Conservation (phyloP, 2,797 vertebrate genomes). For the Nothura maculosa region DNA sequence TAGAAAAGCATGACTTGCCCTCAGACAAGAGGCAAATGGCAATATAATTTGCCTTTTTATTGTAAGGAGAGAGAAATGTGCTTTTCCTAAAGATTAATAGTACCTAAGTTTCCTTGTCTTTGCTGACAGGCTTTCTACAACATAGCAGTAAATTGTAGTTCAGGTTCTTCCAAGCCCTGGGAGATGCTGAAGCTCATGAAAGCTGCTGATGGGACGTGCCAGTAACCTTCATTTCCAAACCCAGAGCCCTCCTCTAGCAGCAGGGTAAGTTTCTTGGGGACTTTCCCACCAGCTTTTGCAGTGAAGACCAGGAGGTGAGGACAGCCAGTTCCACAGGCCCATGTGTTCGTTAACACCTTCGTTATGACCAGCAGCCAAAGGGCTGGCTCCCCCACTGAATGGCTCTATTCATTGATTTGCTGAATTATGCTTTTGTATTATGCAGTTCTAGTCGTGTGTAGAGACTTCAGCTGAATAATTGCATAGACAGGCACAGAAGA, state of each 20-base stretch:
- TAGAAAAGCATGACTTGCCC: not conserved
- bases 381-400: not conserved
- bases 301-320: conserved; percentile 20
- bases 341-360: rapidly evolving
- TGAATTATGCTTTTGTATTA: not conserved
- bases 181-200: conserved; percentile 30
- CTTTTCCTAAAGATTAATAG: not conserved
- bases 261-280: not conserved
- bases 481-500: not conserved
- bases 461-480: not conserved
- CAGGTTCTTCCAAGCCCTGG: conserved; percentile 31
- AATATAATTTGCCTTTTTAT: not conserved
- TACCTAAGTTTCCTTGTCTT: not conserved
- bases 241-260: not conserved
- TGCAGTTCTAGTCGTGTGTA: not conserved
- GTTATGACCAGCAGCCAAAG: not conserved
- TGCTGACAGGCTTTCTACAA: not conserved
- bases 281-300: not conserved
- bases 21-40: not conserved
- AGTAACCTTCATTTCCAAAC: not conserved
- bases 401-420: not conserved
- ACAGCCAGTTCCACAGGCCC: rapidly evolving
- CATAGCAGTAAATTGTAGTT: not conserved
- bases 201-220: not conserved
- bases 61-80: not conserved